Percentiles rank a stretch among this genome's conserved stretches.
These are phyloP conservation scores for Prenolepis imparis DNA, from an alignment of 2,888 invertebrate species.

Conservation along the genomic window DNA sequence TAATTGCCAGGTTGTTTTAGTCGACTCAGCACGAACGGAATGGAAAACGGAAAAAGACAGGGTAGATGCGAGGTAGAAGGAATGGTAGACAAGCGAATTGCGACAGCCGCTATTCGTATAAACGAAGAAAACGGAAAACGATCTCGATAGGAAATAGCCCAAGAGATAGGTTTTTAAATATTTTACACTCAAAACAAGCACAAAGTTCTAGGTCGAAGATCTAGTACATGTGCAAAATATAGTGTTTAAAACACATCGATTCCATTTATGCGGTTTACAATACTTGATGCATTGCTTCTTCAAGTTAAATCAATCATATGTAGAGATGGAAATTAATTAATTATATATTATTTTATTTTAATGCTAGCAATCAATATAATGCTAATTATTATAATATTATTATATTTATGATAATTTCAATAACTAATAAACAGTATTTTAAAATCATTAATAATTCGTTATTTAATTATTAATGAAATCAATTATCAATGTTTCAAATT, in stretches of 20 bases:
- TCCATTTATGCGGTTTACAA: background rate
- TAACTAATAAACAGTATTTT: constrained; percentile 37
- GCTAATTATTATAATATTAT: constrained; percentile 9
- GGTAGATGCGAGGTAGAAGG: constrained; percentile 25
- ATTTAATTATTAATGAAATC: constrained; percentile 38
- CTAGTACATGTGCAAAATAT: background rate
- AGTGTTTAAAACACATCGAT: background rate
- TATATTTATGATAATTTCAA: constrained; percentile 34
- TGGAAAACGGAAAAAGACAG: constrained; percentile 70
- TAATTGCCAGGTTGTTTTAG: constrained; percentile 83
- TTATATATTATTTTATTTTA: constrained; percentile 28
- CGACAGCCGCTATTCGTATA: constrained; percentile 41
- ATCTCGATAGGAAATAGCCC: constrained; percentile 11
- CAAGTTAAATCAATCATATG: background rate
- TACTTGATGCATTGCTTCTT: background rate
- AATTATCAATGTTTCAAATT: constrained; percentile 21
- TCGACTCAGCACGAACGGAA: constrained; percentile 81
- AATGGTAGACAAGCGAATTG: constrained; percentile 59
- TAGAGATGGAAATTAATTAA: constrained; percentile 1
- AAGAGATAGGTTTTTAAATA: constrained; percentile 40
- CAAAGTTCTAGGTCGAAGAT: background rate
- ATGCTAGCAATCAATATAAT: background rate
- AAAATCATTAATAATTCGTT: constrained; percentile 42
- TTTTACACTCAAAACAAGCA: constrained; percentile 22
- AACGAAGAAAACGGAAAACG: constrained; percentile 20